Evolutionary conservation across 2,113 vertebrate species (phyloP).

Genomic region (Ptilonorhynchus violaceus): DNA sequence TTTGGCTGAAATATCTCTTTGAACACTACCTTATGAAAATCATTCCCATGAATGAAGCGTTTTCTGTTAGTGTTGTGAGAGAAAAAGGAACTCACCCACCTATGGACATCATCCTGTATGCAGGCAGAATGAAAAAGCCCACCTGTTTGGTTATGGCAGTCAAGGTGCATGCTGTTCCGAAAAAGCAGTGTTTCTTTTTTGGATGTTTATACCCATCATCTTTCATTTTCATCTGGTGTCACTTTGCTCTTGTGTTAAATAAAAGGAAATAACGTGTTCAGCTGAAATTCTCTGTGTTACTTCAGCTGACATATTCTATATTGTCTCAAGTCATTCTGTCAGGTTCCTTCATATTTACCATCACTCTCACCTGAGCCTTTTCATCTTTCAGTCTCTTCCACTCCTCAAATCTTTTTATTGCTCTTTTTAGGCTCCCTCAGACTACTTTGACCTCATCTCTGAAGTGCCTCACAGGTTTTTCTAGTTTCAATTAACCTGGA

Average conservation of each 20-base stretch:
- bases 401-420: background rate
- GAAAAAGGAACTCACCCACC: background rate
- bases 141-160: background rate
- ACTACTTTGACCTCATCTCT: background rate
- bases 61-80: background rate
- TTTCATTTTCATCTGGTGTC: background rate
- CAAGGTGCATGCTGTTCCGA: rapidly evolving
- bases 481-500: background rate
- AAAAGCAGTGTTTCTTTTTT: background rate
- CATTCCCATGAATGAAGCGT: background rate
- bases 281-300: background rate
- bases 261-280: background rate
- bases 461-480: background rate
- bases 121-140: background rate
- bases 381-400: background rate
- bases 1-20: background rate
- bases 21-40: background rate
- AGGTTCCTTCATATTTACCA: background rate
- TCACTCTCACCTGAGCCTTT: background rate
- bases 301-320: background rate
- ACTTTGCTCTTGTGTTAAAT: background rate
- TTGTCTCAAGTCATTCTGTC: background rate
- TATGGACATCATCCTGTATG: rapidly evolving
- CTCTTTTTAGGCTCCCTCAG: background rate
- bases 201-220: background rate